Percentiles rank a stretch among this genome's conserved stretches.
These are phyloP conservation scores for Columba livia DNA, from an alignment of 2,113 vertebrate genomes.

Conservation along the genomic window DNA sequence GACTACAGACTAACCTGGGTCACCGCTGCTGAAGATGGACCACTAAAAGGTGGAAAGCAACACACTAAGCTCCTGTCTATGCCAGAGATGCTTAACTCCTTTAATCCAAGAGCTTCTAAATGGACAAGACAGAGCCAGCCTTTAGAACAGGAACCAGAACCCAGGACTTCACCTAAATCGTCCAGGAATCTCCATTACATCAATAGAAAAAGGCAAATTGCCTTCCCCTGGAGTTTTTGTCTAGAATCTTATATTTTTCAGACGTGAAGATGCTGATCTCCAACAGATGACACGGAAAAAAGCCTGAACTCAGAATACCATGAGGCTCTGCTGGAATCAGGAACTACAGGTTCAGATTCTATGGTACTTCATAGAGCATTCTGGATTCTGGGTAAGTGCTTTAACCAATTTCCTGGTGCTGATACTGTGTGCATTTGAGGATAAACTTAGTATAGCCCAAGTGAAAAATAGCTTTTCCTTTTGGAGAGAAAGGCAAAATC, in stretches of 20 bases:
- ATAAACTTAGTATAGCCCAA: not conserved
- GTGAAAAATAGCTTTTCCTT: not conserved
- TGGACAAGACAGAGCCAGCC: not conserved
- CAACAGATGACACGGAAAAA: not conserved
- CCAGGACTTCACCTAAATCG: not conserved
- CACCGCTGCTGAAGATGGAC: not conserved
- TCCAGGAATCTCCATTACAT: not conserved
- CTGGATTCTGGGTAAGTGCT: rapidly evolving
- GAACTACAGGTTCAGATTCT: not conserved
- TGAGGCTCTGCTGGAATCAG: not conserved
- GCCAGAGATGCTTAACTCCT: not conserved
- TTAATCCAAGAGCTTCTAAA: not conserved
- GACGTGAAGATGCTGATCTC: not conserved
- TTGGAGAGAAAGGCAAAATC: not conserved
- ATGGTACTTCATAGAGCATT: not conserved
- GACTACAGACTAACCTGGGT: not conserved
- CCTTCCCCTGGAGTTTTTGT: not conserved
- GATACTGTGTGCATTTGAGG: not conserved
- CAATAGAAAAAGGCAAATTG: not conserved
- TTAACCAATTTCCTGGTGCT: not conserved
- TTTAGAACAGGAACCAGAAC: not conserved
- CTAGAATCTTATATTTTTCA: not conserved
- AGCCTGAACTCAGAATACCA: not conserved
- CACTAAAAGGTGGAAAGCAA: not conserved
- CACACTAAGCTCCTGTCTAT: not conserved